phyloP scores from a whole-genome alignment of 1,140 invertebrate genomes.

The Orius insidiosus region DNA sequence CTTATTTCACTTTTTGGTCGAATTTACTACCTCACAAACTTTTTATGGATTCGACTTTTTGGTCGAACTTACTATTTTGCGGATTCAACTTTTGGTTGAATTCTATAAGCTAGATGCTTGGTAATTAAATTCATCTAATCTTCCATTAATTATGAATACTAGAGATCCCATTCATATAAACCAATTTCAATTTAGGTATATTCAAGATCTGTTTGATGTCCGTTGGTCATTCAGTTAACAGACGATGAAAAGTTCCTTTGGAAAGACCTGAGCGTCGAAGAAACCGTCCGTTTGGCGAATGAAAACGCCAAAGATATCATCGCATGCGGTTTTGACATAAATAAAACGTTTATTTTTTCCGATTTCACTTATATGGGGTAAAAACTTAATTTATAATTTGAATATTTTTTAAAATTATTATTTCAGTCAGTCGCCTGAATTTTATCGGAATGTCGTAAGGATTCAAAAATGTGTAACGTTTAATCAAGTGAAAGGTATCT shows the following conservation, averaged over 20 bases:
- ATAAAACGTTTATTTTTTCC: constrained; percentile 96
- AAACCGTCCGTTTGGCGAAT: constrained; percentile 64
- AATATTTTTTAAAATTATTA: too few relatives aligned
- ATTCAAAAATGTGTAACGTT: constrained; percentile 89
- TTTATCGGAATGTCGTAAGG: constrained; percentile 82
- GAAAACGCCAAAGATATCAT: constrained; percentile 98
- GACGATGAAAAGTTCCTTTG: constrained; percentile 98
- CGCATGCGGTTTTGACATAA: constrained; percentile 85
- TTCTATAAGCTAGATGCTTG: too few relatives aligned
- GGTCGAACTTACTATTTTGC: too few relatives aligned
- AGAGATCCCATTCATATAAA: too few relatives aligned
- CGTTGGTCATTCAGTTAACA: constrained; percentile 88
- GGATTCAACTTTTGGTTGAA: too few relatives aligned
- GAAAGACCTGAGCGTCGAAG: constrained; percentile 87
- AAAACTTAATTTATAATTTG: constrained; percentile 17
- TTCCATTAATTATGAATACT: too few relatives aligned
- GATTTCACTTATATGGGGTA: constrained; percentile 90
- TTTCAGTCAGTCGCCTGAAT: constrained; percentile 60
- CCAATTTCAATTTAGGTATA: constrained; percentile 78
- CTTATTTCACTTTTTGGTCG: too few relatives aligned
- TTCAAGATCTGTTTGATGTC: constrained; percentile 95
- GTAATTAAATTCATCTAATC: too few relatives aligned
- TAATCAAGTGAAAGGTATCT: constrained; percentile 91
- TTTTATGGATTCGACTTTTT: too few relatives aligned
- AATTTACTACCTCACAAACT: too few relatives aligned